Percentiles rank a stretch among this genome's conserved stretches.
Conservation (phyloP, 2,113 vertebrate species). For the Elachura formosa region DNA sequence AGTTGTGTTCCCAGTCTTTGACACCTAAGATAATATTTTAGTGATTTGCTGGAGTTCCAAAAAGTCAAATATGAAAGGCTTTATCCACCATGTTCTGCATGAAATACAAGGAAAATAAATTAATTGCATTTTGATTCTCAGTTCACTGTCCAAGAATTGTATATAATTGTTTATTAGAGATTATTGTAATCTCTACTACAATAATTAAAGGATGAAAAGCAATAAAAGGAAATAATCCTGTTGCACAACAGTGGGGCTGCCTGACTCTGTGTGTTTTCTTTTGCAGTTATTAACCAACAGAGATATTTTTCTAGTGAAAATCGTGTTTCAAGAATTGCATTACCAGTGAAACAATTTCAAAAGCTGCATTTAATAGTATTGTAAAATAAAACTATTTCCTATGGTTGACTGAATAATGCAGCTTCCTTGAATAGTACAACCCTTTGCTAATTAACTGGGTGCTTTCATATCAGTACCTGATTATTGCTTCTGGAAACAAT, state of each 20-base stretch:
- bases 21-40: not conserved
- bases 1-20: not conserved
- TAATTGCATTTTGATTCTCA: slow-evolving; percentile 20
- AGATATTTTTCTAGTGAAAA: not conserved
- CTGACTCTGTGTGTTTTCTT: not conserved
- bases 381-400: slow-evolving; percentile 44
- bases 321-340: not conserved
- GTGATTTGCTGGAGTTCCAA: not conserved
- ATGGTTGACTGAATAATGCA: slow-evolving; percentile 45
- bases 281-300: not conserved
- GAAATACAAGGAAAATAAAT: not conserved
- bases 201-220: slow-evolving; percentile 31
- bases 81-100: not conserved
- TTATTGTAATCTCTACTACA: not conserved
- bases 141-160: slow-evolving; percentile 3
- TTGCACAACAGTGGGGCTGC: not conserved
- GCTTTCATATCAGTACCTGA: slow-evolving; percentile 56
- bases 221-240: not conserved
- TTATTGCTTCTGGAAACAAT: slow-evolving; percentile 65
- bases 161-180: slow-evolving; percentile 18
- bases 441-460: slow-evolving; percentile 53
- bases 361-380: slow-evolving; percentile 35
- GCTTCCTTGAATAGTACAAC: not conserved
- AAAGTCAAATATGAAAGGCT: not conserved
- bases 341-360: slow-evolving; percentile 6